These are phyloP conservation scores for Morpho helenor DNA, from an alignment of 2,888 invertebrate genomes.

Conservation along the genomic window DNA sequence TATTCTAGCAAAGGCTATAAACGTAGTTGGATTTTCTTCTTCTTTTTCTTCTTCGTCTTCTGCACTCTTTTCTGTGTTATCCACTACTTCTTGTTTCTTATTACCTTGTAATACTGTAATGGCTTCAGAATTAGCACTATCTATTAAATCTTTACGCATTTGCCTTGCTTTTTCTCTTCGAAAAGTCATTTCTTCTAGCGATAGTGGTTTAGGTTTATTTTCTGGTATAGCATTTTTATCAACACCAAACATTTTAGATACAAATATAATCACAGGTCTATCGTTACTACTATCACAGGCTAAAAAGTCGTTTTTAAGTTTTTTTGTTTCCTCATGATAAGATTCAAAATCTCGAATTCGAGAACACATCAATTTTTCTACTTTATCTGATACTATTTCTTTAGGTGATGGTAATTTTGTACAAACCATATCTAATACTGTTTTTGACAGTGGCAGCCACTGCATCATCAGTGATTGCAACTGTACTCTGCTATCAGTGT, in stretches of 20 bases:
- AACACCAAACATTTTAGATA: conserved; percentile 95
- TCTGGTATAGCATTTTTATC: conserved; percentile 87
- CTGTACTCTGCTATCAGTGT: conserved; percentile 87
- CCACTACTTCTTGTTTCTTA: conserved; percentile 34
- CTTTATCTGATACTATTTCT: conserved; percentile 85
- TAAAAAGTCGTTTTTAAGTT: conserved; percentile 83
- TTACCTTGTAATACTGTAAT: conserved; percentile 30
- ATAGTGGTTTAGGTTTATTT: conserved; percentile 88
- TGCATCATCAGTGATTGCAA: conserved; percentile 90
- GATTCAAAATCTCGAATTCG: conserved; percentile 83
- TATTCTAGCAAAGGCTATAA: conserved; percentile 95
- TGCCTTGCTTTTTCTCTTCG: conserved; percentile 84
- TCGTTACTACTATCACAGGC: conserved; percentile 82
- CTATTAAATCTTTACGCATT: conserved; percentile 80
- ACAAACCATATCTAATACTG: conserved; percentile 91
- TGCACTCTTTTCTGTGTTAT: conserved; percentile 44
- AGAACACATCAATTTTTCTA: conserved; percentile 90
- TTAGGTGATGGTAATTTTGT: conserved; percentile 90
- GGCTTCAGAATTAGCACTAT: conserved; percentile 36
- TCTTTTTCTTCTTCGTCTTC: conserved; percentile 60
- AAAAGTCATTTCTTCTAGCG: conserved; percentile 84
- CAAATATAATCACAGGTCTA: conserved; percentile 85
- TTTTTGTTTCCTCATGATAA: conserved; percentile 83
- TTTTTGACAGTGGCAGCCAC: conserved; percentile 92
- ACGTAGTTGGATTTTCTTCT: conserved; percentile 80